These are phyloP conservation scores for Zaprionus lachaisei DNA, from an alignment of 1,140 invertebrate genomes.

Conservation along the genomic window DNA sequence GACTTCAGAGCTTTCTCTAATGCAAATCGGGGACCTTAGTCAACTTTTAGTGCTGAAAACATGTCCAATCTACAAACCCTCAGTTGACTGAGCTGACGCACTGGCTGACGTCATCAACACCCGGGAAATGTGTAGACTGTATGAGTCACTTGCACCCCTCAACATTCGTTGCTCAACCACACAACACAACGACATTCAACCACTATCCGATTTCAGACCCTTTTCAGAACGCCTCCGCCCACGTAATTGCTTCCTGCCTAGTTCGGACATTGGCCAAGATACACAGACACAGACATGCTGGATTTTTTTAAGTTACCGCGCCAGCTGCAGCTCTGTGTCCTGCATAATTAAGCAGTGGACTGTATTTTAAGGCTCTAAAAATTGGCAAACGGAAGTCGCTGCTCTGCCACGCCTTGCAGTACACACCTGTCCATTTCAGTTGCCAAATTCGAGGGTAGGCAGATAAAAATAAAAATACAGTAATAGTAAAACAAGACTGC, in stretches of 20 bases:
- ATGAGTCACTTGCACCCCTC: constrained; percentile 64
- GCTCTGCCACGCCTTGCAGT: constrained; percentile 46
- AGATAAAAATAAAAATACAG: constrained; percentile 1
- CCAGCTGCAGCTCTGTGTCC: constrained; percentile 25
- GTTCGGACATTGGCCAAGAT: constrained; percentile 61
- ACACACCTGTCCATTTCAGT: constrained; percentile 69
- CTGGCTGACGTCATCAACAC: constrained; percentile 71
- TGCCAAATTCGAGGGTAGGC: constrained; percentile 29
- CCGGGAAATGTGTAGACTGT: constrained; percentile 35
- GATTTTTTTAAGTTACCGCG: not conserved
- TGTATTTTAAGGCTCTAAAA: constrained; percentile 72
- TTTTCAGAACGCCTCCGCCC: constrained; percentile 54
- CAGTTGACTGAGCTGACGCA: constrained; percentile 20
- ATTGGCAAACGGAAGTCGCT: constrained; percentile 71
- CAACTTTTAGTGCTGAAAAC: constrained; percentile 57
- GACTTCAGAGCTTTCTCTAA: constrained; percentile 53
- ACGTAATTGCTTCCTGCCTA: constrained; percentile 80
- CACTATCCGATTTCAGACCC: constrained; percentile 77
- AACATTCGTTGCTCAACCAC: constrained; percentile 25
- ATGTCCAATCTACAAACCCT: constrained; percentile 5
- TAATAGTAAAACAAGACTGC: not conserved
- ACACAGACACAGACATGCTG: constrained; percentile 6
- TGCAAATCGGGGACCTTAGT: constrained; percentile 33
- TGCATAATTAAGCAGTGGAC: constrained; percentile 74
- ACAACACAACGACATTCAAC: constrained; percentile 23